Base-by-base conservation (phyloP, 92 coral and sea anemone species). In the Muricea muricata region DNA sequence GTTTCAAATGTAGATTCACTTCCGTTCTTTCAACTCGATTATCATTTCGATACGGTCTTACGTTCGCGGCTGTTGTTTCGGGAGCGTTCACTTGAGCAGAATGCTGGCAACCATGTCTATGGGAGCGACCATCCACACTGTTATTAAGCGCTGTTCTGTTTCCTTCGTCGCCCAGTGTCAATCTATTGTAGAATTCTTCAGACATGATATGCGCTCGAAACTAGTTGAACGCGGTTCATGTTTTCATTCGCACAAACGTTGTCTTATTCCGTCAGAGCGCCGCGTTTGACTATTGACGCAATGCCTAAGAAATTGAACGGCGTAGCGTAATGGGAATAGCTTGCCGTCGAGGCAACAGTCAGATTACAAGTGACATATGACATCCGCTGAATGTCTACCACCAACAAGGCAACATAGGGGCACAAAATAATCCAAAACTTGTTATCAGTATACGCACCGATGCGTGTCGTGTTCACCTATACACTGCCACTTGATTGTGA, bases 361-460 rank as follows among this genome's bases (percentile, higher is more conserved):
- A 78, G 69, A 78, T 78, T 56, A 57, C 83, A 78, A 78, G 71
- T 78, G 83, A 78, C 83, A 78, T 78, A 78, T 57, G 69, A 78
- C 83, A 78, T 78, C 83, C 83, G 83, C 58, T 78, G 50, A 78
- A 78, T n/a, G 54, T 78, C 63, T 78, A 78, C 83, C 83, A 78
- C 83, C 83, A 56, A 78, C 83, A 78, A 78, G 83, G 83, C 83
- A 78, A 78, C 83, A 58, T 56, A 40, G 81, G 71, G 83, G 50
- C 63, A 57, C 10, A 78, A 78, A 78, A 78, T 78, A 78, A n/a
- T 35, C 83, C 70, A 32, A 56, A 78, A 52, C 83, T 61, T 78
- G 83, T 65, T 78, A 15, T n/a, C 28, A 78, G 33, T 15, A 56
- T 52, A 56, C 63, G 83, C 63, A 78, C 70, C 71, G 83, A 78